Conservation (phyloP, 1,140 invertebrate species). For the Charaxes varanes region DNA sequence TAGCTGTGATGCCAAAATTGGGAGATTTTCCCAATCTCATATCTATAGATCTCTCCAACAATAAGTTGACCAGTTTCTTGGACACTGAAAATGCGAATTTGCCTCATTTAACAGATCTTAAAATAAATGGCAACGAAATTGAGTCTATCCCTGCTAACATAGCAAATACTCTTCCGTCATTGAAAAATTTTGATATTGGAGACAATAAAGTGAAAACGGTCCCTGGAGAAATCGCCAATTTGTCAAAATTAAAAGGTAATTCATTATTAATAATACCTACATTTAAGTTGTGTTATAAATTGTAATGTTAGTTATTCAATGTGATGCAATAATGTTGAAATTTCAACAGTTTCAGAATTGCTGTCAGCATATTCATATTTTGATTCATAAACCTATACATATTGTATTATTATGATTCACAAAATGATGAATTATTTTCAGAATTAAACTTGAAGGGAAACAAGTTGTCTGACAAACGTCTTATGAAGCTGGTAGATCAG, state of each 20-base stretch:
- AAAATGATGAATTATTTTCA: conserved; percentile 27
- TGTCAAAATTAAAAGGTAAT: conserved; percentile 81
- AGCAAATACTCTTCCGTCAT: conserved; percentile 66
- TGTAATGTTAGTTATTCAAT: neutral
- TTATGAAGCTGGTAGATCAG: conserved; percentile 83
- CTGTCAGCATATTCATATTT: too few species aligned
- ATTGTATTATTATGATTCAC: neutral
- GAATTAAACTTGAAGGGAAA: conserved; percentile 82
- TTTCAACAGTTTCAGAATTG: too few species aligned
- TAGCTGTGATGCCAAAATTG: too few species aligned
- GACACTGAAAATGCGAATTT: conserved; percentile 77
- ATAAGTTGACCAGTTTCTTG: conserved; percentile 79
- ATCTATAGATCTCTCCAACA: conserved; percentile 80
- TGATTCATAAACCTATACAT: too few species aligned
- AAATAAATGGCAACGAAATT: conserved; percentile 81
- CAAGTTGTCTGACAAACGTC: conserved; percentile 80
- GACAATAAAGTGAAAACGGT: conserved; percentile 79
- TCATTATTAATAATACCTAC: neutral
- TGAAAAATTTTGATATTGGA: conserved; percentile 83
- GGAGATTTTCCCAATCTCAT: conserved; percentile 74
- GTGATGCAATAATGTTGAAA: conserved; percentile 4
- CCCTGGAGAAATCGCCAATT: conserved; percentile 79
- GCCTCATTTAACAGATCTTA: conserved; percentile 79
- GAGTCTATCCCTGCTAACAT: conserved; percentile 77
- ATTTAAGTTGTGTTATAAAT: neutral